Evolutionary conservation across 92 coral and sea anemone genomes (phyloP), one percentile per base, ranked within the genome.

Genomic region (Siderastrea siderea): DNA sequence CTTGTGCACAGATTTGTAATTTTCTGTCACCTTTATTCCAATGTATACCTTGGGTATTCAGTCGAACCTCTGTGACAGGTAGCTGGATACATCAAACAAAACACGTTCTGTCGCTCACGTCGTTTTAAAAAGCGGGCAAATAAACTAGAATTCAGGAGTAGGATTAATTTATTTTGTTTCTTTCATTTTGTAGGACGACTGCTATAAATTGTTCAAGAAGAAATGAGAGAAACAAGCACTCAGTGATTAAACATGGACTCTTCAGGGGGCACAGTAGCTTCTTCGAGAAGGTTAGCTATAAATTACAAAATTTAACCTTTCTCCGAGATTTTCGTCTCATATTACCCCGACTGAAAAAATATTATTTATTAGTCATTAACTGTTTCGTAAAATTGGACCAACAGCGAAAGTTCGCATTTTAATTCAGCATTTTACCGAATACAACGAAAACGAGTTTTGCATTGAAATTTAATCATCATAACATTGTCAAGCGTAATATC

Each of bases 181-280:
- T 68, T 70, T 46, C 16, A 2, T 53, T 67, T 66, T 45, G 9
- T 61, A 69, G 86, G 7, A 58, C 78, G 86, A 59, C 71, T 43
- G 60, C 47, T n/a, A 57, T 55, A 55, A 82, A 55, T 82, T 74
- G 65, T 58, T 11, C 19, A 59, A 71, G 49, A 47, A 82, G 68
- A 71, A 7, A 69, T 69, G 86, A 46, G 47, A 1, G 78, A 57
- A 70, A 48, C 68, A 53, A 57, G n/a, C 69, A 70, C 86, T 70
- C 78, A 15, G 11, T 55, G 16, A 54, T 82, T 71, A 82, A 70
- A 71, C 61, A 82, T 82, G 86, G 78, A 82, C 86, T 38, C 78
- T 48, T 53, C 52, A 47, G 77, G 68, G 57, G 86, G 43, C 2
- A 3, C 5, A 14, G 53, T 61, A 4, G 19, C 3, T 7, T 47